Evolutionary conservation across 2,113 vertebrate genomes (phyloP).

Genomic region (Cephalophus harveyi): DNA sequence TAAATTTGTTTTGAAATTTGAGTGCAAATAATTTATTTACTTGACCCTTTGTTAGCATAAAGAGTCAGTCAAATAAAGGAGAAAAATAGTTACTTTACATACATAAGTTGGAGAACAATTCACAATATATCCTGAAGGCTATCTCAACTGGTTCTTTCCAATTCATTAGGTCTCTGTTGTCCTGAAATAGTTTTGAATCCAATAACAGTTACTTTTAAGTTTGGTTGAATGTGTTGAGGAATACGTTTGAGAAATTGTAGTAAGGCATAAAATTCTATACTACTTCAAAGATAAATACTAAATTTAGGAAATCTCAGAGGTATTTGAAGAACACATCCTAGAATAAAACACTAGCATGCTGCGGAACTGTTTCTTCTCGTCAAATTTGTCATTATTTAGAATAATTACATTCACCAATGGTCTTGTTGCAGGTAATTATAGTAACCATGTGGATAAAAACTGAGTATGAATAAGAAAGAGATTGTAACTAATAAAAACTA

Average conservation of each 20-base stretch:
- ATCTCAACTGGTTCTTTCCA: not conserved
- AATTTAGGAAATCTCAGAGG: not conserved
- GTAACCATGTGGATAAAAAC: not conserved
- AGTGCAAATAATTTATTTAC: not conserved
- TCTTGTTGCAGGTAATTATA: not conserved
- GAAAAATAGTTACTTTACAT: not conserved
- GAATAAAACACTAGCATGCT: not conserved
- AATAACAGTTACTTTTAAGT: not conserved
- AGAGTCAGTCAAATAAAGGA: not conserved
- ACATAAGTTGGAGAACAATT: not conserved
- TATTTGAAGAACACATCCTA: not conserved
- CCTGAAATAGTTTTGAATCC: not conserved
- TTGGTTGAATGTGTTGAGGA: not conserved
- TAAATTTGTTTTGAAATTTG: not conserved
- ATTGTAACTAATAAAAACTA: not conserved
- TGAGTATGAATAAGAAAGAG: not conserved
- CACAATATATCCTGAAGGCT: not conserved
- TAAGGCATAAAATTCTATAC: not conserved
- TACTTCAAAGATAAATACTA: not conserved
- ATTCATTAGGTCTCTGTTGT: not conserved
- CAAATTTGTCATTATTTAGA: not conserved
- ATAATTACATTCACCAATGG: not conserved
- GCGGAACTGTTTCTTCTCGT: not conserved
- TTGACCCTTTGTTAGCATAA: not conserved
- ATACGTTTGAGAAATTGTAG: not conserved